A percentile compares a stretch with the other conserved stretches of the same genome.
Evolutionary conservation across 2,888 invertebrate genomes (phyloP).

Genomic region (Rhimphoctona megacephalus): DNA sequence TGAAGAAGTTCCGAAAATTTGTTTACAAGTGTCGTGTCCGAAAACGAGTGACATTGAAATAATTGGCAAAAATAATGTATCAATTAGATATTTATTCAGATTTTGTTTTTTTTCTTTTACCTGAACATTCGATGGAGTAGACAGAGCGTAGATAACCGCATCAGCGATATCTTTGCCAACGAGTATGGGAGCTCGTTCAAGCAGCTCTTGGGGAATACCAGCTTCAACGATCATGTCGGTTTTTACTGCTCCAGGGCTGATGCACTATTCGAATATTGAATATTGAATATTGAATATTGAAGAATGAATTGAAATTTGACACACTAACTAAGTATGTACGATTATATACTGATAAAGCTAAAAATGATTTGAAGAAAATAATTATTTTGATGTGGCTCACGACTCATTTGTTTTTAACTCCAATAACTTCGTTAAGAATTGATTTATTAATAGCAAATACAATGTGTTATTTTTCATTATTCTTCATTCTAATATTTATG

Average conservation of each 20-base stretch:
- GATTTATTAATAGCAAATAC: not conserved
- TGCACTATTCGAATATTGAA: slow-evolving; percentile 4
- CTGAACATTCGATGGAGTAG: slow-evolving; percentile 76
- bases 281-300: too few relatives aligned
- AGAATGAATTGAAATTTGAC: too few relatives aligned
- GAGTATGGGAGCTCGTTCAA: slow-evolving; percentile 64
- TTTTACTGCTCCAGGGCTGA: slow-evolving; percentile 81
- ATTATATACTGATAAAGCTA: not conserved
- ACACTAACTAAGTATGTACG: too few relatives aligned
- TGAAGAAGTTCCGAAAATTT: too few relatives aligned
- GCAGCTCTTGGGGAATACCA: slow-evolving; percentile 53
- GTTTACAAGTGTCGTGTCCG: too few relatives aligned
- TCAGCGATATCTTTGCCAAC: slow-evolving; percentile 73
- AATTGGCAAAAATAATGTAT: not conserved
- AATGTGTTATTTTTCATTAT: too few relatives aligned
- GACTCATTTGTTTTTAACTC: not conserved
- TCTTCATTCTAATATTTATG: too few relatives aligned
- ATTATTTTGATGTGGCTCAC: not conserved
- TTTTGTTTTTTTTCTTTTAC: slow-evolving; percentile 63
- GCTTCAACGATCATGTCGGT: slow-evolving; percentile 76
- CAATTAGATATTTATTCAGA: not conserved
- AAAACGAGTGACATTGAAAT: too few relatives aligned
- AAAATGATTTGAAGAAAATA: not conserved
- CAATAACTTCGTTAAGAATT: too few relatives aligned
- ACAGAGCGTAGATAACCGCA: slow-evolving; percentile 73